These are phyloP conservation scores for Anableps anableps DNA, from an alignment of 2,797 vertebrate species.

Conservation along the genomic window DNA sequence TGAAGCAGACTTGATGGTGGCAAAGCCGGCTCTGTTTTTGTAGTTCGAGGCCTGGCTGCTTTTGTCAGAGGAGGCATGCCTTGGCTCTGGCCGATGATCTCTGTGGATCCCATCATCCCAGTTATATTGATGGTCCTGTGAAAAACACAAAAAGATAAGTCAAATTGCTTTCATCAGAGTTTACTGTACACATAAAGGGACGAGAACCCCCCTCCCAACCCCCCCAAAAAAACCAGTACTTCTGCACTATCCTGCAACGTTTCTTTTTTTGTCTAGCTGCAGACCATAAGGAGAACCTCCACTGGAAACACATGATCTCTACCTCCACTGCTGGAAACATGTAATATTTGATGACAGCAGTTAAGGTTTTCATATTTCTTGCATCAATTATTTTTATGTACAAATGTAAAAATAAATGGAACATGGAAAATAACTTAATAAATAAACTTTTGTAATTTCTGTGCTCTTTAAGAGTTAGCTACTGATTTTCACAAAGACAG, in stretches of 20 bases:
- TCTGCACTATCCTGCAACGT: neutral
- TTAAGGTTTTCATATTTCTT: neutral
- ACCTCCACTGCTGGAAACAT: neutral
- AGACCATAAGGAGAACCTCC: neutral
- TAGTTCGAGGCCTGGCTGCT: constrained; percentile 92
- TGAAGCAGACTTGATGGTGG: constrained; percentile 99
- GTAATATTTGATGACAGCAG: neutral
- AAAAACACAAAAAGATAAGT: constrained; percentile 46
- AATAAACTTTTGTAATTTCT: no score
- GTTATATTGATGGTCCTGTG: constrained; percentile 96
- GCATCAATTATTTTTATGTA: neutral
- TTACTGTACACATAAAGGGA: neutral
- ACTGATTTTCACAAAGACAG: neutral
- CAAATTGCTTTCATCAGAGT: neutral
- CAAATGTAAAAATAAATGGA: neutral
- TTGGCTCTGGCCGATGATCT: constrained; percentile 90
- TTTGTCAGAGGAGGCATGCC: constrained; percentile 90
- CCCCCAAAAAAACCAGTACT: neutral
- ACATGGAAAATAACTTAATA: neutral
- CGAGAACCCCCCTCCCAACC: no score
- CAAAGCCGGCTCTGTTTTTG: constrained; percentile 96
- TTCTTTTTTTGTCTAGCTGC: neutral
- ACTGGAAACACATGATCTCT: neutral
- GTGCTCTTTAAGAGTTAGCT: neutral
- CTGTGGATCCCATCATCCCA: constrained; percentile 94